phyloP scores from a whole-genome alignment of 2,797 vertebrate species.

The Phoxinus dragarum region DNA sequence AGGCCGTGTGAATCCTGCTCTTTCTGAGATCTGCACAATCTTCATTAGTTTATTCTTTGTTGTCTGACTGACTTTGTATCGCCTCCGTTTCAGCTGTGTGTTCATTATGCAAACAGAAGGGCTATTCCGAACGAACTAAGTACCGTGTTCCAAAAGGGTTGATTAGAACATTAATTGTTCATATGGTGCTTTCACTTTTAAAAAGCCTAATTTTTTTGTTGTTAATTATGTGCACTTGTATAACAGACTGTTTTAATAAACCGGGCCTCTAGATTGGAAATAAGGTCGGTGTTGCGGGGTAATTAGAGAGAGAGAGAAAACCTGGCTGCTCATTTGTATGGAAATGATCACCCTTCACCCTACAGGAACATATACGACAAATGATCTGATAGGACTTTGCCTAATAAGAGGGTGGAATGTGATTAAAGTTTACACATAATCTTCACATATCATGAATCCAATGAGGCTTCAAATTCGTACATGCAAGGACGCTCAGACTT shows the following conservation, averaged over 20 bases:
- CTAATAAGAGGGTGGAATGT: slow-evolving; percentile 52
- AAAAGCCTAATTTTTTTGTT: slow-evolving; percentile 67
- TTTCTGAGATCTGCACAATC: slow-evolving; percentile 30
- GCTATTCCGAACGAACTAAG: slow-evolving; percentile 71
- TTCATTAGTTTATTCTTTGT: slow-evolving; percentile 43
- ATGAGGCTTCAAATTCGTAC: slow-evolving; percentile 27
- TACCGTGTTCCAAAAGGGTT: slow-evolving; percentile 72
- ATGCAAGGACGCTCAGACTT: slow-evolving; percentile 13
- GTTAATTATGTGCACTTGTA: slow-evolving; percentile 70
- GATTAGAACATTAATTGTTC: slow-evolving; percentile 77
- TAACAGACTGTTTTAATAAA: slow-evolving; percentile 74
- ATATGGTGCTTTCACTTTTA: slow-evolving; percentile 69
- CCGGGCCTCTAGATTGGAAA: slow-evolving; percentile 67
- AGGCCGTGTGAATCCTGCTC: slow-evolving; percentile 17
- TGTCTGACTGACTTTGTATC: slow-evolving; percentile 46
- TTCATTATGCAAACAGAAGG: slow-evolving; percentile 72
- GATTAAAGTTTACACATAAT: slow-evolving; percentile 50
- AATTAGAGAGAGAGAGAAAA: slow-evolving; percentile 67
- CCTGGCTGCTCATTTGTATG: slow-evolving; percentile 57
- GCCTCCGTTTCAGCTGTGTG: slow-evolving; percentile 61
- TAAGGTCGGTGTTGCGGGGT: slow-evolving; percentile 64
- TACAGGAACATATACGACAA: slow-evolving; percentile 55
- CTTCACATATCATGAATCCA: slow-evolving; percentile 46
- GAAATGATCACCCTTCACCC: slow-evolving; percentile 58
- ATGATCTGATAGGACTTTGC: slow-evolving; percentile 50